These are phyloP conservation scores for Rhinolophus sinicus DNA, from an alignment of 2,113 vertebrate species.

Conservation along the genomic window DNA sequence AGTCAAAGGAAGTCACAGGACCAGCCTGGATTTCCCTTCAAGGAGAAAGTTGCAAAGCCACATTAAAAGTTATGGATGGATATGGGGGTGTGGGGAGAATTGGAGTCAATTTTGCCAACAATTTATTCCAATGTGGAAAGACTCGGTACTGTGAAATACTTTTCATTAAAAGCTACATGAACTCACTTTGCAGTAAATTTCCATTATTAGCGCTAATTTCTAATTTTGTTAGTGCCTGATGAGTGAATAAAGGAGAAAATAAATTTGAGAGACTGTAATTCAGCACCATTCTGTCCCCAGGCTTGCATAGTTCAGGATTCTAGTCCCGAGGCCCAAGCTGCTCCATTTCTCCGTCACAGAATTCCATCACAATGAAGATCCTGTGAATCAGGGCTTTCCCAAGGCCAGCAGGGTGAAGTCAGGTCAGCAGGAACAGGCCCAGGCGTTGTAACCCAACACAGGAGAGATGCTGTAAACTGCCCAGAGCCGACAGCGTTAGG, in stretches of 20 bases:
- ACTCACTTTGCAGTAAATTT: neutral
- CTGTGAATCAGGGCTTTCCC: neutral
- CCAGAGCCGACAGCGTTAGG: neutral
- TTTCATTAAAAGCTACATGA: neutral
- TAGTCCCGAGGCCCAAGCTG: rapidly evolving
- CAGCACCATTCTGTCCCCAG: neutral
- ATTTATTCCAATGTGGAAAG: neutral
- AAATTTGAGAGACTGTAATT: neutral
- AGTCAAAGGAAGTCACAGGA: neutral
- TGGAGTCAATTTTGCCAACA: neutral
- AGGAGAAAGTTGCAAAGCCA: neutral
- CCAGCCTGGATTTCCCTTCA: neutral
- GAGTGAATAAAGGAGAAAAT: neutral
- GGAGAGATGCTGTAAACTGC: neutral
- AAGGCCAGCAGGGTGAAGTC: neutral
- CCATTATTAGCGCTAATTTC: neutral
- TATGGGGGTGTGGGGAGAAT: neutral
- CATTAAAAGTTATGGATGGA: neutral
- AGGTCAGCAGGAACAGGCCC: neutral
- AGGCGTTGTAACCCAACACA: constrained; percentile 20
- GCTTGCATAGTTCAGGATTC: neutral
- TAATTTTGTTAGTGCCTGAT: neutral
- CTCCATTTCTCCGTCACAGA: rapidly evolving
- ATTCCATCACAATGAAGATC: neutral
- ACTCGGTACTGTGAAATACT: neutral